phyloP scores from a whole-genome alignment of 2,888 invertebrate genomes.

The Priocnemis perturbator region DNA sequence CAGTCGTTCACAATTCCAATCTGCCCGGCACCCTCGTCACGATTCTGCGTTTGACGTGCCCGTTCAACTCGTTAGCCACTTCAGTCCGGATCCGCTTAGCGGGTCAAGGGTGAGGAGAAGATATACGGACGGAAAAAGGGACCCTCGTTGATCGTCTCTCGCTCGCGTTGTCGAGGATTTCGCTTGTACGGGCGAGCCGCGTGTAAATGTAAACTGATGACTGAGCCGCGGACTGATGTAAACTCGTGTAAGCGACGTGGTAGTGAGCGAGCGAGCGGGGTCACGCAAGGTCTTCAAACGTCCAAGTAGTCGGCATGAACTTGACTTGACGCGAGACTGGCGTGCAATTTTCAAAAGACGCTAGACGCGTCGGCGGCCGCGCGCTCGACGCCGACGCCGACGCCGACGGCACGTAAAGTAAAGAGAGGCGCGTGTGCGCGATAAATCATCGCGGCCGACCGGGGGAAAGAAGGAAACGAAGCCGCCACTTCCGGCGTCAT shows the following conservation, averaged over 20 bases:
- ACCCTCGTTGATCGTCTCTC: no score
- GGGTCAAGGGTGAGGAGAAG: slow-evolving; percentile 1
- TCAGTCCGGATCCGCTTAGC: no score
- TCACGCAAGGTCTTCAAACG: slow-evolving; percentile 53
- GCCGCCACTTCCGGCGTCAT: slow-evolving; percentile 33
- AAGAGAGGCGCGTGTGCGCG: slow-evolving; percentile 9
- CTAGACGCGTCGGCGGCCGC: slow-evolving; percentile 28
- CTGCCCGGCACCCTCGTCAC: no score
- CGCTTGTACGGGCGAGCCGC: slow-evolving; percentile 33
- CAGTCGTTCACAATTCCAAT: no score
- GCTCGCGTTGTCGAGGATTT: neutral
- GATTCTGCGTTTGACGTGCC: no score
- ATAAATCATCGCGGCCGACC: slow-evolving; percentile 28
- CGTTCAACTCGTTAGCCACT: no score
- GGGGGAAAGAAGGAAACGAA: slow-evolving; percentile 7
- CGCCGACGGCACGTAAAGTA: slow-evolving; percentile 21
- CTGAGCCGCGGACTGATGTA: slow-evolving; percentile 43
- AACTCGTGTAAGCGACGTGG: slow-evolving; percentile 37
- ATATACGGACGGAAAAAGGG: neutral
- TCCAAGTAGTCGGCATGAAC: slow-evolving; percentile 41
- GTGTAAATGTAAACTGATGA: slow-evolving; percentile 38
- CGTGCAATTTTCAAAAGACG: slow-evolving; percentile 58
- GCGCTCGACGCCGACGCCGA: neutral
- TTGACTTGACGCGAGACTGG: slow-evolving; percentile 51
- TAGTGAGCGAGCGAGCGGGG: slow-evolving; percentile 29